Conservation (phyloP, 2,113 vertebrate genomes). For the Ctenomys sociabilis region DNA sequence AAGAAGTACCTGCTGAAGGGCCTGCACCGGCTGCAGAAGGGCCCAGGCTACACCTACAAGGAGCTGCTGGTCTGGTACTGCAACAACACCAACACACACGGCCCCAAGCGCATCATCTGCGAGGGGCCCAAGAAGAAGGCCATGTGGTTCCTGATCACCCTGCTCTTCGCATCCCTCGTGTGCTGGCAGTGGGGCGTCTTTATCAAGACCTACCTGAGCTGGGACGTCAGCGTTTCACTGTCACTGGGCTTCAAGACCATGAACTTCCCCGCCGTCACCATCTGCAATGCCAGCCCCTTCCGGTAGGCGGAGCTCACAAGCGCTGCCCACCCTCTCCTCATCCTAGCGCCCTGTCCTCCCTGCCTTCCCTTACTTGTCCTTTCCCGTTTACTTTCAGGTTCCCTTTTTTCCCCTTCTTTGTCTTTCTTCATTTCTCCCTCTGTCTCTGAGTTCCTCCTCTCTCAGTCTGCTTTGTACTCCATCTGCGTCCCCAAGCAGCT, state of each 20-base stretch:
- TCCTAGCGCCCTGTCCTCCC: neutral
- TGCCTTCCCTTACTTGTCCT: rapidly evolving
- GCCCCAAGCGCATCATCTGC: conserved; percentile 89
- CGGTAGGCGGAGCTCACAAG: conserved; percentile 78
- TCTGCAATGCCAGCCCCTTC: conserved; percentile 90
- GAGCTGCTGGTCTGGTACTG: conserved; percentile 92
- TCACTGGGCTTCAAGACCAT: conserved; percentile 89
- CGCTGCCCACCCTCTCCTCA: neutral
- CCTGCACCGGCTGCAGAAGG: conserved; percentile 90
- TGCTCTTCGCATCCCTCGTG: conserved; percentile 88
- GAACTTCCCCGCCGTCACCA: conserved; percentile 88
- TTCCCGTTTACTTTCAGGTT: rapidly evolving
- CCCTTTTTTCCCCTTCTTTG: too few species aligned
- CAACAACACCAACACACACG: conserved; percentile 90
- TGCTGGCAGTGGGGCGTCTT: conserved; percentile 90
- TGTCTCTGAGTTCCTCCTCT: neutral
- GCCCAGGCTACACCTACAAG: conserved; percentile 89
- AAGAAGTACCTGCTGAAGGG: conserved; percentile 85
- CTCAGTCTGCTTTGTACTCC: neutral
- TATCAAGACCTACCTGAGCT: conserved; percentile 89
- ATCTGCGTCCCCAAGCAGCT: neutral
- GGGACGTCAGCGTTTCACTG: conserved; percentile 86
- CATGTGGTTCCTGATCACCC: conserved; percentile 87
- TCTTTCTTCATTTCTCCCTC: neutral
- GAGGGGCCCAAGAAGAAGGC: conserved; percentile 91